These are phyloP conservation scores for Gnatocerus cornutus DNA, from an alignment of 2,888 invertebrate species.

Conservation along the genomic window DNA sequence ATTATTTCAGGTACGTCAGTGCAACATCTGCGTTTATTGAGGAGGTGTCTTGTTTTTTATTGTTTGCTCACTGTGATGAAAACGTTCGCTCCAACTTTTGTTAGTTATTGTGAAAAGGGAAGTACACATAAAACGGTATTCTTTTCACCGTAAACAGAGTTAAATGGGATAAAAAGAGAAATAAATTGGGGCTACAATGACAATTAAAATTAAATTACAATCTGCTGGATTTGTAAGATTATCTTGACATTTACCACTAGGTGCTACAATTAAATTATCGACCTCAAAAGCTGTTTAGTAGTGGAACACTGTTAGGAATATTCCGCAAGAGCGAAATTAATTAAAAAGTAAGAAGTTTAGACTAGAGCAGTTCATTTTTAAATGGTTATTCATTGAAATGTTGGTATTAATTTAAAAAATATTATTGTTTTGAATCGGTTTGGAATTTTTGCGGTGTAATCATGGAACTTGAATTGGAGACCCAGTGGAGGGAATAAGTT, in stretches of 20 bases:
- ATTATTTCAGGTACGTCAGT: slow-evolving; percentile 10
- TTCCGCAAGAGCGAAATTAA: background rate
- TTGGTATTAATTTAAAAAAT: no score
- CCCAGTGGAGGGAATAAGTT: slow-evolving; percentile 12
- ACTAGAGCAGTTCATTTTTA: no score
- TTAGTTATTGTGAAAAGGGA: slow-evolving; percentile 1
- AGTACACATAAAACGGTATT: slow-evolving; percentile 4
- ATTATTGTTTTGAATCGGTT: no score
- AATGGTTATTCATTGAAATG: no score
- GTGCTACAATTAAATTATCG: slow-evolving; percentile 18
- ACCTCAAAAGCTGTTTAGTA: slow-evolving; percentile 9
- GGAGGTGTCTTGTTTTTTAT: slow-evolving; percentile 18
- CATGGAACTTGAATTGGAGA: background rate
- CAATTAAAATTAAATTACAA: slow-evolving; percentile 29
- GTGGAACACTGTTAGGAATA: slow-evolving; percentile 8
- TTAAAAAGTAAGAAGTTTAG: no score
- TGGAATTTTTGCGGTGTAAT: no score
- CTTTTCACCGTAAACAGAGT: slow-evolving; percentile 7
- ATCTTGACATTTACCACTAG: slow-evolving; percentile 1
- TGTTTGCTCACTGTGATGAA: background rate
- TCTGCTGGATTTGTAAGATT: slow-evolving; percentile 26
- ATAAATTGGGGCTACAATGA: slow-evolving; percentile 14
- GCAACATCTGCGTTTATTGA: slow-evolving; percentile 15
- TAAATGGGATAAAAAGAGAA: slow-evolving; percentile 9
- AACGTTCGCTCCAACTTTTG: slow-evolving; percentile 9